Evolutionary conservation across 37 sponge, comb jelly and placozoan genomes (phyloP).

Genomic region (Oscarella lobularis): DNA sequence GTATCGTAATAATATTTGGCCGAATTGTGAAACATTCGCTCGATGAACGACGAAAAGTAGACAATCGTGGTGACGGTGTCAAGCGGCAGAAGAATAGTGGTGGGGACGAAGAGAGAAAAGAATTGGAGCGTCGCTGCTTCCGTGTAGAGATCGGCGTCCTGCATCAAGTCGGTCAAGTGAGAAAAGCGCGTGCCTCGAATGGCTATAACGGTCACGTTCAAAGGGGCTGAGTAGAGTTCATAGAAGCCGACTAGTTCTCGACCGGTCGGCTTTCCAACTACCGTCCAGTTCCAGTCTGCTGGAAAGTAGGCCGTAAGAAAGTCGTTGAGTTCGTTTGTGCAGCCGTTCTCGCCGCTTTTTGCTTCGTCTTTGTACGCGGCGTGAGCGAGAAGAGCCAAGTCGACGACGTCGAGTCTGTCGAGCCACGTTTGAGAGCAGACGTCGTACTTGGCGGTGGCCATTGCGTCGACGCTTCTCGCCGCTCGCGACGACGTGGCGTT

Average conservation of each 20-base stretch:
- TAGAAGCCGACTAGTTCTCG: background rate
- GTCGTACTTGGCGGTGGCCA: background rate
- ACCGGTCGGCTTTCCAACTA: background rate
- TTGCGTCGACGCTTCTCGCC: background rate
- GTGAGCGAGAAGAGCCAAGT: background rate
- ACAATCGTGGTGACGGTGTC: background rate
- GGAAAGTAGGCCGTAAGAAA: background rate
- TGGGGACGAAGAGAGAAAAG: background rate
- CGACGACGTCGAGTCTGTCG: background rate
- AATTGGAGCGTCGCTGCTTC: background rate
- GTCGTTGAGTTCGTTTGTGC: background rate
- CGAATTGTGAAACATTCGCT: background rate
- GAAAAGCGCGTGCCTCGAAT: background rate
- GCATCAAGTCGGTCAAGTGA: background rate
- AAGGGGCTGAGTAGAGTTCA: background rate
- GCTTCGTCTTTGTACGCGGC: background rate
- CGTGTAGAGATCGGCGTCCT: background rate
- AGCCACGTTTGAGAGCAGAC: background rate
- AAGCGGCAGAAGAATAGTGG: background rate
- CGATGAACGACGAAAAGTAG: background rate
- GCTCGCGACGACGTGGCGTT: background rate
- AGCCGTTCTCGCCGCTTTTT: background rate
- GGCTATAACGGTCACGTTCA: background rate
- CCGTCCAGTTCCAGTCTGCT: background rate
- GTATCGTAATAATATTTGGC: background rate